phyloP scores from a whole-genome alignment of 2,113 vertebrate genomes.

The Leuciscus idus region DNA sequence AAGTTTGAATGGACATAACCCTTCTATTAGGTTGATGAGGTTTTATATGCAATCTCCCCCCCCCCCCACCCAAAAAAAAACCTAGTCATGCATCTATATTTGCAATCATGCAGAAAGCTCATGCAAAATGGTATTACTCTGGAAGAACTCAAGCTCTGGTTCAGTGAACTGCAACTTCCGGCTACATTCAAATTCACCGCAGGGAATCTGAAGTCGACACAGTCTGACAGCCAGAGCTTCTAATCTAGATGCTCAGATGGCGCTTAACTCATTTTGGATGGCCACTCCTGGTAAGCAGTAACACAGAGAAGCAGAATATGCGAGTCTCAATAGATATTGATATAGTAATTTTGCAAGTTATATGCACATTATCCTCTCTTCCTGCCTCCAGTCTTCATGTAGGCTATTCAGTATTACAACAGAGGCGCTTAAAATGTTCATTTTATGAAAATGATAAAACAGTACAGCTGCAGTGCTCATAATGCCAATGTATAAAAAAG shows the following conservation, averaged over 20 bases:
- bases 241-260: conserved; percentile 19
- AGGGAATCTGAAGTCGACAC: conserved; percentile 25
- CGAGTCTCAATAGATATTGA: not conserved
- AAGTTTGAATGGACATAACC: not conserved
- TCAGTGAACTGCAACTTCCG: conserved; percentile 40
- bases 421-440: not conserved
- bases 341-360: not conserved
- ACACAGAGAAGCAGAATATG: conserved; percentile 3
- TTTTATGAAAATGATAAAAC: not conserved
- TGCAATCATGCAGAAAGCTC: conserved; percentile 25
- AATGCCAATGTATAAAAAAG: not conserved
- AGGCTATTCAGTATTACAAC: not conserved
- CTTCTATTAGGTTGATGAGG: conserved; percentile 3
- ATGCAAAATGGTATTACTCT: conserved; percentile 30
- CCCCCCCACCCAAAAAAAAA: not conserved
- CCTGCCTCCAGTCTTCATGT: not conserved
- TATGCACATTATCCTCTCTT: not conserved
- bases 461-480: not conserved
- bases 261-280: conserved; percentile 16
- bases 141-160: conserved; percentile 27
- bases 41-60: not conserved
- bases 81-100: conserved; percentile 7
- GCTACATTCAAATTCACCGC: conserved; percentile 15
- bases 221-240: conserved; percentile 18
- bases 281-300: conserved; percentile 2